These are phyloP conservation scores for Microplitis demolitor DNA, from an alignment of 1,140 invertebrate genomes.

Conservation along the genomic window DNA sequence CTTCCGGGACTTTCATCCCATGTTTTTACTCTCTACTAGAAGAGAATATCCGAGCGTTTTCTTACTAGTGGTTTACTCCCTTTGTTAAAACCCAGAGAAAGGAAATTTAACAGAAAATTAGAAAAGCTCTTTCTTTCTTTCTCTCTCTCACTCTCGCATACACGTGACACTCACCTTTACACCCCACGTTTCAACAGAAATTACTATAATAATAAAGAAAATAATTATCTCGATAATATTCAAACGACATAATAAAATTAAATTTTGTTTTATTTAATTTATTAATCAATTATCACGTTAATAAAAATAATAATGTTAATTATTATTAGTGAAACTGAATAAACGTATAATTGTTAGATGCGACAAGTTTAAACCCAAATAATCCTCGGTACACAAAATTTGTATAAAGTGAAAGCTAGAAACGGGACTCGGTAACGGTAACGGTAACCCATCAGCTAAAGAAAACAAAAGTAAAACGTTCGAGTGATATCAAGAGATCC, in stretches of 20 bases:
- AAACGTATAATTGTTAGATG: no score
- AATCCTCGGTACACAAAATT: no score
- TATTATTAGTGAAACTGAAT: no score
- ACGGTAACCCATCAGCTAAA: no score
- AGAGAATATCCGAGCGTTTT: slow-evolving; percentile 22
- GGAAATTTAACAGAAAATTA: slow-evolving; percentile 51
- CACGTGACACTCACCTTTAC: not conserved
- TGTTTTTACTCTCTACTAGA: slow-evolving; percentile 9
- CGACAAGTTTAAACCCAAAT: no score
- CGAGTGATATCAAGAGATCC: no score
- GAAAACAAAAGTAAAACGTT: no score
- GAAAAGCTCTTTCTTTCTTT: slow-evolving; percentile 26
- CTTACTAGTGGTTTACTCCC: slow-evolving; percentile 27
- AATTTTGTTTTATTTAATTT: no score
- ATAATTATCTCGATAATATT: not conserved
- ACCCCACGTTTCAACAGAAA: slow-evolving; percentile 13
- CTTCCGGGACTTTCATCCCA: slow-evolving; percentile 7
- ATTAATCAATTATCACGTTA: no score
- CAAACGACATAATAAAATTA: not conserved
- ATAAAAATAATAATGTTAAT: no score
- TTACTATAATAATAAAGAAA: not conserved
- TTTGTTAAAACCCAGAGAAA: slow-evolving; percentile 27
- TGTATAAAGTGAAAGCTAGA: no score
- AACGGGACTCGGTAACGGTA: no score
- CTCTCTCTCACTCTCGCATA: slow-evolving; percentile 8